A percentile compares a stretch with the other conserved stretches of the same genome.
Conservation (phyloP, 2,113 vertebrate genomes). For the Isichthys henryi region DNA sequence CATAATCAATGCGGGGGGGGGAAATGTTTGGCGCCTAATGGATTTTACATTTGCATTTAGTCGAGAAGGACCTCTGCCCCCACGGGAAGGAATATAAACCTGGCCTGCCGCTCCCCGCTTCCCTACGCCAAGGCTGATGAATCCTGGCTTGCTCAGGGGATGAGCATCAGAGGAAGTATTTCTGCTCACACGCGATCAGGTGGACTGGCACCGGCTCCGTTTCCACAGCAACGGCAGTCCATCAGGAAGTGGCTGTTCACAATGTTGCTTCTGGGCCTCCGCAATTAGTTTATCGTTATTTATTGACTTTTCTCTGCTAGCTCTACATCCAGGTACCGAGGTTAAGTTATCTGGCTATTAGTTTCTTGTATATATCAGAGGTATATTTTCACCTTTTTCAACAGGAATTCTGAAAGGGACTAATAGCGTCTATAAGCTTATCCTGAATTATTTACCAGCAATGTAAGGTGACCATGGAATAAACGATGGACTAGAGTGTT, state of each 20-base stretch:
- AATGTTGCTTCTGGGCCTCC: background rate
- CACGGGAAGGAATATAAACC: background rate
- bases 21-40: background rate
- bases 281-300: background rate
- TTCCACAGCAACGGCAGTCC: constrained; percentile 20
- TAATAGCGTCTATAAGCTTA: background rate
- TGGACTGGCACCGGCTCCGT: background rate
- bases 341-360: background rate
- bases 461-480: background rate
- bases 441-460: constrained; percentile 7
- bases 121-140: background rate
- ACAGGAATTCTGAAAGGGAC: background rate
- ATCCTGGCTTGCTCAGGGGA: background rate
- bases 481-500: background rate
- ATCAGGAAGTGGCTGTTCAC: background rate
- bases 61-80: background rate
- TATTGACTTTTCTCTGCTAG: background rate
- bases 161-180: background rate
- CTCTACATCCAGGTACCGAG: background rate
- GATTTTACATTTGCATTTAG: background rate
- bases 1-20: background rate
- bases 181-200: background rate
- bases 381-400: background rate
- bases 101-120: background rate
- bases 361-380: background rate